These are phyloP conservation scores for Folsomia manolachei DNA, from an alignment of 2,888 invertebrate genomes.

Conservation along the genomic window DNA sequence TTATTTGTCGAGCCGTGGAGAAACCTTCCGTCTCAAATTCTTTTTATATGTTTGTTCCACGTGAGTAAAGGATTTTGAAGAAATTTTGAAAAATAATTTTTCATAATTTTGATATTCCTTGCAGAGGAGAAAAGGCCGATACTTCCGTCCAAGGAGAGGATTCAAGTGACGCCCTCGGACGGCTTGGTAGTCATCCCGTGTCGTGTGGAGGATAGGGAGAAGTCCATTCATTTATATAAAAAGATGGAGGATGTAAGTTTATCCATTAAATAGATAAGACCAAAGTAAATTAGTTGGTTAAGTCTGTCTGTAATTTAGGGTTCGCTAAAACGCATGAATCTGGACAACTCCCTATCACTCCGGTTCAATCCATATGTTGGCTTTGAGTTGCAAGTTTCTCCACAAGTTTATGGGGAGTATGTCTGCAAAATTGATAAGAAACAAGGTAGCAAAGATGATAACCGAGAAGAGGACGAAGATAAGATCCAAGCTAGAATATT, in stretches of 20 bases:
- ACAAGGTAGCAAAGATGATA: neutral
- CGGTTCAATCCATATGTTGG: slow-evolving; percentile 37
- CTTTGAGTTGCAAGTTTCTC: slow-evolving; percentile 25
- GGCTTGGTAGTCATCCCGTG: slow-evolving; percentile 38
- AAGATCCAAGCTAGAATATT: slow-evolving; percentile 11
- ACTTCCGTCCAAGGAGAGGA: slow-evolving; percentile 25
- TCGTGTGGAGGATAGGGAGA: slow-evolving; percentile 25
- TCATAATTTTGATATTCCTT: slow-evolving; percentile 6
- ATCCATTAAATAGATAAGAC: no score
- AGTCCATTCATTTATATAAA: slow-evolving; percentile 34
- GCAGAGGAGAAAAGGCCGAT: slow-evolving; percentile 31
- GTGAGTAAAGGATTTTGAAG: slow-evolving; percentile 19
- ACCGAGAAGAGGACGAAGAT: neutral
- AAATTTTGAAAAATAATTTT: neutral
- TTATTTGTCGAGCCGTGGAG: slow-evolving; percentile 32
- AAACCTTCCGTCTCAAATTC: slow-evolving; percentile 29
- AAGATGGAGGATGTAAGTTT: slow-evolving; percentile 30
- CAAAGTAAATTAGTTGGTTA: no score
- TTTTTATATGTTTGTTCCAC: slow-evolving; percentile 41
- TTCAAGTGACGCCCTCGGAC: slow-evolving; percentile 29
- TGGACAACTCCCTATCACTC: slow-evolving; percentile 18
- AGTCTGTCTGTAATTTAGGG: no score
- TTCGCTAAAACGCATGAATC: slow-evolving; percentile 17
- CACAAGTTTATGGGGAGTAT: slow-evolving; percentile 32
- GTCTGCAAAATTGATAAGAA: slow-evolving; percentile 37